phyloP scores from a whole-genome alignment of 2,888 invertebrate genomes.

The Drosophila tanythrix region DNA sequence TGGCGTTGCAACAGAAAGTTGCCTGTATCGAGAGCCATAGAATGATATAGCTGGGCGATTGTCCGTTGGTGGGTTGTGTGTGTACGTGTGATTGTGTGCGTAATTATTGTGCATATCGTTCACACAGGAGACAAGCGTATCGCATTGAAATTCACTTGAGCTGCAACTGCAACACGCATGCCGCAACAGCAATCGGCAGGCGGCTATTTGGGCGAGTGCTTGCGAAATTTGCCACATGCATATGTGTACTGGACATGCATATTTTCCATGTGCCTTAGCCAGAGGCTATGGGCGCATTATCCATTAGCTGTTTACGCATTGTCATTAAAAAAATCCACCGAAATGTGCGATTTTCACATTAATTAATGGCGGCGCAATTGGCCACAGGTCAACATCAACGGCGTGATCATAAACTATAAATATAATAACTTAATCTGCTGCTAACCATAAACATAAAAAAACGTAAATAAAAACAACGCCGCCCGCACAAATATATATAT shows the following conservation, averaged over 20 bases:
- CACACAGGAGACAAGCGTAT: conserved; percentile 35
- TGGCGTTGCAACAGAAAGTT: conserved; percentile 11
- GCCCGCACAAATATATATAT: background rate
- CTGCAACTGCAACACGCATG: conserved; percentile 32
- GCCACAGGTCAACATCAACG: conserved; percentile 21
- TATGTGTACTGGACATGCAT: conserved; percentile 3
- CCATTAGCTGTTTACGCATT: conserved; percentile 11
- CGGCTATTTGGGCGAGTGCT: background rate
- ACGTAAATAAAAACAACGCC: conserved; percentile 1
- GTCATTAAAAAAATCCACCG: conserved; percentile 25
- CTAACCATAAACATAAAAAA: conserved; percentile 44
- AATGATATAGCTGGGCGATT: background rate
- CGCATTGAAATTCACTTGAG: conserved; percentile 53
- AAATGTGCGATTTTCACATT: conserved; percentile 35
- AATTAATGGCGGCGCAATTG: conserved; percentile 18
- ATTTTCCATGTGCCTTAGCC: background rate
- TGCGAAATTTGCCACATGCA: conserved; percentile 14
- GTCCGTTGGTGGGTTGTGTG: conserved; percentile 1
- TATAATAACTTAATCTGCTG: conserved; percentile 57
- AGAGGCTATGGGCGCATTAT: conserved; percentile 17
- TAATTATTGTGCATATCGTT: conserved; percentile 30
- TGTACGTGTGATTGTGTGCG: conserved; percentile 9
- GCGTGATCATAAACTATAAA: conserved; percentile 48
- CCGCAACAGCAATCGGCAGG: background rate
- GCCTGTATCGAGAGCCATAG: conserved; percentile 4